Evolutionary conservation across 2,888 invertebrate species (phyloP).

Genomic region (Eristalis intricaria): DNA sequence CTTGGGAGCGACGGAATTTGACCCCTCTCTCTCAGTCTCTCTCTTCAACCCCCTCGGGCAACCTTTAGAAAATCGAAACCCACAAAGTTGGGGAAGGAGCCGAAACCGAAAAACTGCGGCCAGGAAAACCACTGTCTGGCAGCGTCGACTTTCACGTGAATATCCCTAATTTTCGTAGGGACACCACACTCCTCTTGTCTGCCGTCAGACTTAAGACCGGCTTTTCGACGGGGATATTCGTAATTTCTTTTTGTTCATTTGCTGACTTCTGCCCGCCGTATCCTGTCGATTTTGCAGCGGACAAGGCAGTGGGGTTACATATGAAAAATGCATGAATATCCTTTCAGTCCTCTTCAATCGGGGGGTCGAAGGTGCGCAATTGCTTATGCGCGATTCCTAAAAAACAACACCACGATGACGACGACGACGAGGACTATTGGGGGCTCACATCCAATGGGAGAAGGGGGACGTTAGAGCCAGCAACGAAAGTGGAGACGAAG

Average conservation of each 20-base stretch:
- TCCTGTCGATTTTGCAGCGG: neutral
- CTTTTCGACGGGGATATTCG: conserved; percentile 37
- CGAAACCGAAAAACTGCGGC: conserved; percentile 30
- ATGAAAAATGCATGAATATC: conserved; percentile 62
- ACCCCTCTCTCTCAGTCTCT: neutral
- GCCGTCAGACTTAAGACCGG: neutral
- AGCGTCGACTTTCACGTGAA: conserved; percentile 23
- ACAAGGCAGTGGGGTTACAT: neutral
- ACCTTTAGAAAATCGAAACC: neutral
- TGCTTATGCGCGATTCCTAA: conserved; percentile 76
- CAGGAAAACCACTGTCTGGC: conserved; percentile 30
- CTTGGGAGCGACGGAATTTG: conserved; percentile 4
- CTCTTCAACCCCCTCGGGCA: neutral
- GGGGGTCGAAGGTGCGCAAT: conserved; percentile 75
- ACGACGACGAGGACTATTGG: conserved; percentile 12
- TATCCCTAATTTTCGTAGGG: conserved; percentile 37
- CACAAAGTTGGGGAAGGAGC: neutral
- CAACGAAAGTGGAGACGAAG: conserved; percentile 41
- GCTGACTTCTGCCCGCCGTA: neutral
- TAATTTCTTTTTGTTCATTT: neutral
- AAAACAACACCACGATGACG: conserved; percentile 52
- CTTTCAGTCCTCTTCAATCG: conserved; percentile 11
- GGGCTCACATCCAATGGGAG: neutral
- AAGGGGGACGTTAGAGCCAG: conserved; percentile 15
- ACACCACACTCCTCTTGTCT: conserved; percentile 28